phyloP scores from a whole-genome alignment of 2,888 invertebrate genomes.

The Dendrolimus houi region DNA sequence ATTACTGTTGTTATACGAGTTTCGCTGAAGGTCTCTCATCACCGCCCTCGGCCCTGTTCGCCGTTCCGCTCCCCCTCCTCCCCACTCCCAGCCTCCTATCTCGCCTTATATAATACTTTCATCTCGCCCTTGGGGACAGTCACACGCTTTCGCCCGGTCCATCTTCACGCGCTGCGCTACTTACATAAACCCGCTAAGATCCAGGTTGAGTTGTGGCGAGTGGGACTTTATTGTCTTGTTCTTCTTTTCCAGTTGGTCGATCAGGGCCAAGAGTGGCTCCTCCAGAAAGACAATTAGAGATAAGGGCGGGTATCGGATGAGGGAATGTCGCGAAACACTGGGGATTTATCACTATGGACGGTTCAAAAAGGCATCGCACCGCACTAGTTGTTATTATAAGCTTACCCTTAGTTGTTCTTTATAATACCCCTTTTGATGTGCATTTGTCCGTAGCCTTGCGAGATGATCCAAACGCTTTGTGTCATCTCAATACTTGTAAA shows the following conservation, averaged over 20 bases:
- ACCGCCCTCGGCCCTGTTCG: constrained; percentile 33
- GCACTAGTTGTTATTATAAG: constrained; percentile 62
- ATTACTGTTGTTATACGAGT: constrained; percentile 50
- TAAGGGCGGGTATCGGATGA: constrained; percentile 67
- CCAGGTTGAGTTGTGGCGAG: constrained; percentile 55
- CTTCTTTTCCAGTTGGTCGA: constrained; percentile 77
- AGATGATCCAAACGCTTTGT: constrained; percentile 61
- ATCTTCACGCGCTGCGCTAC: constrained; percentile 71
- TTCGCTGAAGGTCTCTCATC: constrained; percentile 75
- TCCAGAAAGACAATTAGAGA: constrained; percentile 76
- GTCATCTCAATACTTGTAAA: constrained; percentile 69
- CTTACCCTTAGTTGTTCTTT: constrained; percentile 59
- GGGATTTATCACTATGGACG: constrained; percentile 74
- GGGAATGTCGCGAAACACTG: constrained; percentile 72
- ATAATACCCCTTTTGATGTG: constrained; percentile 39
- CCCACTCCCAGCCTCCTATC: constrained; percentile 23
- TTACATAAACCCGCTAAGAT: constrained; percentile 59
- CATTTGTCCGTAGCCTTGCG: constrained; percentile 58
- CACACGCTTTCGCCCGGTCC: constrained; percentile 68
- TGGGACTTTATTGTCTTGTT: constrained; percentile 73
- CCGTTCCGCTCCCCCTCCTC: constrained; percentile 21
- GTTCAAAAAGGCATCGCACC: constrained; percentile 75
- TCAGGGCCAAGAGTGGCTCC: constrained; percentile 76
- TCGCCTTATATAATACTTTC: constrained; percentile 28
- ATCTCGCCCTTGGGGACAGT: constrained; percentile 60